Evolutionary conservation across 92 coral and sea anemone genomes (phyloP).

Genomic region (Siderastrea siderea): DNA sequence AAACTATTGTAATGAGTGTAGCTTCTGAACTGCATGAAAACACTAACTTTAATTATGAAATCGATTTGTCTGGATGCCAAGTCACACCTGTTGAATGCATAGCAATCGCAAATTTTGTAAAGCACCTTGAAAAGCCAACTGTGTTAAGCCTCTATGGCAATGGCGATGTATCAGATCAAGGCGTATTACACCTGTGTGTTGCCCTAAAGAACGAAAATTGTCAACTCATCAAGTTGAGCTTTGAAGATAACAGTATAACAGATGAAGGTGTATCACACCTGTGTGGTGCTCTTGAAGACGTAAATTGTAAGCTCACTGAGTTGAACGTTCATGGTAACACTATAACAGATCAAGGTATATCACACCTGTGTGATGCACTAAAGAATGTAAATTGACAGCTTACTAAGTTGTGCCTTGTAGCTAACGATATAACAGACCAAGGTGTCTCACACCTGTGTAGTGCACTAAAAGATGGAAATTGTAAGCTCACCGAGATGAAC

Average conservation of each 20-base stretch:
- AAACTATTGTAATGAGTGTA: conserved; percentile 22
- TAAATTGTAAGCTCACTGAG: conserved; percentile 4
- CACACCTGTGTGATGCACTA: neutral
- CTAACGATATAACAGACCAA: neutral
- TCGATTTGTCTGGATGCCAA: neutral
- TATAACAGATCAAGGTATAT: neutral
- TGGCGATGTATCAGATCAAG: conserved; percentile 5
- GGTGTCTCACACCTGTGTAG: neutral
- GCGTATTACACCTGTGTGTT: conserved; percentile 13
- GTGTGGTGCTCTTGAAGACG: neutral
- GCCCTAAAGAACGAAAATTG: conserved; percentile 29
- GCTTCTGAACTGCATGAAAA: conserved; percentile 34
- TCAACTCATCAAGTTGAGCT: conserved; percentile 1
- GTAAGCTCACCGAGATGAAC: neutral
- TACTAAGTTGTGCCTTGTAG: neutral
- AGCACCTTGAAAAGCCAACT: conserved; percentile 22
- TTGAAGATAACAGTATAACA: neutral
- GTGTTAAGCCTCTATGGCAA: conserved; percentile 5
- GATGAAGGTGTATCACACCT: conserved; percentile 10
- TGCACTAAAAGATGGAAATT: conserved; percentile 9
- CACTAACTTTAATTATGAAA: neutral
- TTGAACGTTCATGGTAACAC: neutral
- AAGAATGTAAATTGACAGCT: conserved; percentile 10
- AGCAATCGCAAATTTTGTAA: conserved; percentile 30
- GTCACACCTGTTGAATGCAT: conserved; percentile 53